phyloP scores from a whole-genome alignment of 2,797 vertebrate species.

The Hybognathus amarus region DNA sequence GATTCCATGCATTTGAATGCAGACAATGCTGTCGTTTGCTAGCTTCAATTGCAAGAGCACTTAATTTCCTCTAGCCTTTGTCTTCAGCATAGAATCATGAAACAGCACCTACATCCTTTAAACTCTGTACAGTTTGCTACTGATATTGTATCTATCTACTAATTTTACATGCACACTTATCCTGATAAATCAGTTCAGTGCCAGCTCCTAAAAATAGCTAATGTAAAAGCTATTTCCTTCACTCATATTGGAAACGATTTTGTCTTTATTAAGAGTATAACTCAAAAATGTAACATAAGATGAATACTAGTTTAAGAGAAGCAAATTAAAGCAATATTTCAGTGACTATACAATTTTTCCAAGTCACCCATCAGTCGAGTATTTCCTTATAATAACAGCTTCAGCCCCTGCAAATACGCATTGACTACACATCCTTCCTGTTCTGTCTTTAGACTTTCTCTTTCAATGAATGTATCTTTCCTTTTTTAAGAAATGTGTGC shows the following conservation, averaged over 20 bases:
- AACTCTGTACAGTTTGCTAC: conserved; percentile 44
- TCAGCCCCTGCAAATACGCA: background rate
- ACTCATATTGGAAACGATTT: background rate
- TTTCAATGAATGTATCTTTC: background rate
- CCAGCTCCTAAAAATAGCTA: background rate
- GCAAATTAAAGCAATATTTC: background rate
- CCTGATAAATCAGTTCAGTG: conserved; percentile 7
- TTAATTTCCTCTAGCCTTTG: conserved; percentile 62
- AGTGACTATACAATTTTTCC: background rate
- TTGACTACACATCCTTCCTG: background rate
- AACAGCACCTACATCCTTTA: conserved; percentile 51
- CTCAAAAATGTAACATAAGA: background rate
- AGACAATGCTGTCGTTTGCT: conserved; percentile 63
- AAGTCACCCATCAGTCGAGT: background rate
- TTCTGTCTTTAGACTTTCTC: background rate
- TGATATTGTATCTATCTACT: background rate
- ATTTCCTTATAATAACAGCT: background rate
- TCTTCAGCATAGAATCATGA: conserved; percentile 57
- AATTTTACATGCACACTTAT: background rate
- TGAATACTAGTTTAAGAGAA: background rate
- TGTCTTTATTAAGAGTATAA: conserved; percentile 14
- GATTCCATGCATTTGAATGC: conserved; percentile 53
- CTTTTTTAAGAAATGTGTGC: background rate
- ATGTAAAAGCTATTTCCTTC: conserved; percentile 21
- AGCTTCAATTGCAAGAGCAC: conserved; percentile 52